Conservation (phyloP, 1,140 invertebrate genomes). For the Bombus haemorrhoidalis region DNA sequence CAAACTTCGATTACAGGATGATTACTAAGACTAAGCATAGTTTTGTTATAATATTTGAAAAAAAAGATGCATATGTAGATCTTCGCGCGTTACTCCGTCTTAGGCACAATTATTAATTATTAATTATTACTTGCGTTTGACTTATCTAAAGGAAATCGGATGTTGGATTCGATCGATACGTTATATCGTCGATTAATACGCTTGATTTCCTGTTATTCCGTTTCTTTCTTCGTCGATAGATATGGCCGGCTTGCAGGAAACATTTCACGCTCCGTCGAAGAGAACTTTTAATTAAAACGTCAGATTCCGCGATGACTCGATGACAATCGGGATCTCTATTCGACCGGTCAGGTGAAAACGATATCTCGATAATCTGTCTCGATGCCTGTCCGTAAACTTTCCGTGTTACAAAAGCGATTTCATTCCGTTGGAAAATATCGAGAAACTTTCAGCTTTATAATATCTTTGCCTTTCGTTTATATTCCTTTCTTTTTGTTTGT, state of each 20-base stretch:
- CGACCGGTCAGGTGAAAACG: not conserved
- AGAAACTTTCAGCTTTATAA: too few relatives aligned
- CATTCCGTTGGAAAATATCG: not conserved
- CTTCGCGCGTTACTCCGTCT: too few relatives aligned
- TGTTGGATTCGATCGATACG: not conserved
- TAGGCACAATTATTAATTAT: not conserved
- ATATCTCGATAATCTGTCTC: not conserved
- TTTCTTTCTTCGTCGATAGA: slow-evolving; percentile 5
- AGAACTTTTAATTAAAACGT: slow-evolving; percentile 44
- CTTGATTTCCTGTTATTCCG: not conserved
- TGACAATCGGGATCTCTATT: slow-evolving; percentile 6
- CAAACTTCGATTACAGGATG: not conserved
- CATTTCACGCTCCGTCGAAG: slow-evolving; percentile 5
- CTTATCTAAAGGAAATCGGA: not conserved
- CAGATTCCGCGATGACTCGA: not conserved
- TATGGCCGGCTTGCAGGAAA: not conserved
- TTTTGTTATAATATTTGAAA: too few relatives aligned
- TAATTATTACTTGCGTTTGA: not conserved
- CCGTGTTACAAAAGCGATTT: not conserved
- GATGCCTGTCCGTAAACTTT: too few relatives aligned
- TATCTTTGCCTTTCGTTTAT: too few relatives aligned
- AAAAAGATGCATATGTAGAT: too few relatives aligned
- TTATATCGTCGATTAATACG: not conserved
- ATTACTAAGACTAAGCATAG: not conserved
- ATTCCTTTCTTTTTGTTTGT: not conserved